Percentiles rank a stretch among this genome's conserved stretches.
phyloP scores from a whole-genome alignment of 2,113 vertebrate genomes.

The Urocolius indicus region DNA sequence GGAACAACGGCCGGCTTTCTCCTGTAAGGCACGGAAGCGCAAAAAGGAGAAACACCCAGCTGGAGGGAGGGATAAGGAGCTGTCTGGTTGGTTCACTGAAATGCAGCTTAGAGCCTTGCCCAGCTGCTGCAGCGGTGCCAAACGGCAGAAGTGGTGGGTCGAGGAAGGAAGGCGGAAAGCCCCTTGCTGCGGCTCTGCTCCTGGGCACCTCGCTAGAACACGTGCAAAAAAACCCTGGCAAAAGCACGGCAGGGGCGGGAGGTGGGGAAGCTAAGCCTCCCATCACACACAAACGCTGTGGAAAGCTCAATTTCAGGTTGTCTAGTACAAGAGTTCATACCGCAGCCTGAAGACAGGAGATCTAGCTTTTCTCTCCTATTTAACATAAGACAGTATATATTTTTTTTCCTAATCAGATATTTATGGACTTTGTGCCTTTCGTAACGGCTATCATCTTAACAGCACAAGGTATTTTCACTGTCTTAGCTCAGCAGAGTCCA shows the following conservation, averaged over 20 bases:
- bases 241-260: fast-evolving
- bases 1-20: background rate
- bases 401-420: background rate
- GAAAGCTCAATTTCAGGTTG: background rate
- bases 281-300: too few species aligned
- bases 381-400: background rate
- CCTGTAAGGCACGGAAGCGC: background rate
- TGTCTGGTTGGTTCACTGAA: fast-evolving
- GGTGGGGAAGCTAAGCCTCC: background rate
- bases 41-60: fast-evolving
- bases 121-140: fast-evolving
- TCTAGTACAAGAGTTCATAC: background rate
- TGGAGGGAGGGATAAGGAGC: background rate
- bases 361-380: background rate
- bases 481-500: background rate
- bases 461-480: background rate
- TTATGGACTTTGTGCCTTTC: background rate
- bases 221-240: fast-evolving
- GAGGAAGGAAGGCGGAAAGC: background rate
- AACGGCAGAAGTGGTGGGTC: fast-evolving
- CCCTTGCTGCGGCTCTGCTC: background rate
- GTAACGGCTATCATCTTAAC: background rate
- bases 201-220: fast-evolving
- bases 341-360: background rate
- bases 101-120: background rate